Conservation (phyloP, 2,888 invertebrate species). For the Pollenia labialis region DNA sequence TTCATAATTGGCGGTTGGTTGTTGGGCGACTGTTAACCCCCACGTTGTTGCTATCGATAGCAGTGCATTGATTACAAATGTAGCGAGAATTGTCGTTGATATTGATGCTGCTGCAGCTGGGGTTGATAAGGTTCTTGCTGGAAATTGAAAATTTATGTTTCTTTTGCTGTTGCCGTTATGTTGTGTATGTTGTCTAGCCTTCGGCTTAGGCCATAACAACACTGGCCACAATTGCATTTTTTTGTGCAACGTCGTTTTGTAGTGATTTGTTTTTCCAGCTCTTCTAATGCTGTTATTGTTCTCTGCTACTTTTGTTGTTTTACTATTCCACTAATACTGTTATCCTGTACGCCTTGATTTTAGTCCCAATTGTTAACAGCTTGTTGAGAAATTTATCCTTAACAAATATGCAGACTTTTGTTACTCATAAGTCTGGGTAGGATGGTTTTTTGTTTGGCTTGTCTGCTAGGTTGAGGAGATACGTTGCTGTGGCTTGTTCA, state of each 20-base stretch:
- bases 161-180: slow-evolving; percentile 13
- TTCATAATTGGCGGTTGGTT: slow-evolving; percentile 53
- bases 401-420: slow-evolving; percentile 45
- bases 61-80: slow-evolving; percentile 62
- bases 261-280: slow-evolving; percentile 59
- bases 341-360: slow-evolving; percentile 36
- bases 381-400: slow-evolving; percentile 42
- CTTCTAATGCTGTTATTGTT: slow-evolving; percentile 12
- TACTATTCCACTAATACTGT: slow-evolving; percentile 32
- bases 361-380: slow-evolving; percentile 30
- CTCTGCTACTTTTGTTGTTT: slow-evolving; percentile 13
- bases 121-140: slow-evolving; percentile 40
- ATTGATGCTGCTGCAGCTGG: slow-evolving; percentile 10
- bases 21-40: slow-evolving; percentile 39
- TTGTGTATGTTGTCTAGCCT: slow-evolving; percentile 52
- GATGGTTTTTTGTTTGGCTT: slow-evolving; percentile 1
- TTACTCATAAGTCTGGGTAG: slow-evolving; percentile 15
- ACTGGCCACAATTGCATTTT: slow-evolving; percentile 65
- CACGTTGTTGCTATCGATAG: slow-evolving; percentile 50
- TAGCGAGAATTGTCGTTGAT: slow-evolving; percentile 18
- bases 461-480: slow-evolving; percentile 24
- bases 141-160: slow-evolving; percentile 53
- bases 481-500: slow-evolving; percentile 41
- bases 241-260: slow-evolving; percentile 22
- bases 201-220: slow-evolving; percentile 67